Conservation (phyloP, 2,888 invertebrate genomes). For the Didymodactylos carnosus region DNA sequence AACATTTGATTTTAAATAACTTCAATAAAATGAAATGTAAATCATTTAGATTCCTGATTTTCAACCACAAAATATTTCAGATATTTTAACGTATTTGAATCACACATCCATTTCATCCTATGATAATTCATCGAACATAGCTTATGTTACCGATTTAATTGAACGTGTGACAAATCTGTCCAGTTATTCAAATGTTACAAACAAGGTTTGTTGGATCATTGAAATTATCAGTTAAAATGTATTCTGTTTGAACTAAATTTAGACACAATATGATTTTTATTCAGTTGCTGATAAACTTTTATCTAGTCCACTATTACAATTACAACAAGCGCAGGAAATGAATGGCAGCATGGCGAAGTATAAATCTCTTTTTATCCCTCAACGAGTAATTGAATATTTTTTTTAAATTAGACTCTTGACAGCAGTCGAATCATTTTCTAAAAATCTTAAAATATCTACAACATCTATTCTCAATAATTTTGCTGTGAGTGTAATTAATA, state of each 20-base stretch:
- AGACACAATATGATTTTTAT: not conserved
- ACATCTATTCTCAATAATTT: not conserved
- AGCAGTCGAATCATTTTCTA: not conserved
- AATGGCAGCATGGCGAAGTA: not conserved
- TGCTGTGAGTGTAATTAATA: not conserved
- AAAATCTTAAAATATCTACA: not conserved
- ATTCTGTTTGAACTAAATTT: not conserved
- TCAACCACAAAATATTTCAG: not conserved
- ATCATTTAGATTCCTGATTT: not conserved
- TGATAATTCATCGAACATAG: not conserved
- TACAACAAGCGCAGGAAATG: not conserved
- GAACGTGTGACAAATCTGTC: too few relatives aligned
- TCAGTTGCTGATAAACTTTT: not conserved
- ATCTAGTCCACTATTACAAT: not conserved
- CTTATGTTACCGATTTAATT: not conserved
- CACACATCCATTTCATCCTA: not conserved
- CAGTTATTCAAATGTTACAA: too few relatives aligned
- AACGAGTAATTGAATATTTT: not conserved
- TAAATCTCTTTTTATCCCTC: not conserved
- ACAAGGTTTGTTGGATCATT: too few relatives aligned
- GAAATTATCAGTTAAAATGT: too few relatives aligned
- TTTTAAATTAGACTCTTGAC: not conserved
- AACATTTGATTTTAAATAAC: not conserved
- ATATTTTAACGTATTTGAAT: not conserved
- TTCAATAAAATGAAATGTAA: too few relatives aligned